Evolutionary conservation across 1,140 invertebrate genomes (phyloP), one percentile per base, ranked within the genome.

Genomic region (Nixonia krombeini): DNA sequence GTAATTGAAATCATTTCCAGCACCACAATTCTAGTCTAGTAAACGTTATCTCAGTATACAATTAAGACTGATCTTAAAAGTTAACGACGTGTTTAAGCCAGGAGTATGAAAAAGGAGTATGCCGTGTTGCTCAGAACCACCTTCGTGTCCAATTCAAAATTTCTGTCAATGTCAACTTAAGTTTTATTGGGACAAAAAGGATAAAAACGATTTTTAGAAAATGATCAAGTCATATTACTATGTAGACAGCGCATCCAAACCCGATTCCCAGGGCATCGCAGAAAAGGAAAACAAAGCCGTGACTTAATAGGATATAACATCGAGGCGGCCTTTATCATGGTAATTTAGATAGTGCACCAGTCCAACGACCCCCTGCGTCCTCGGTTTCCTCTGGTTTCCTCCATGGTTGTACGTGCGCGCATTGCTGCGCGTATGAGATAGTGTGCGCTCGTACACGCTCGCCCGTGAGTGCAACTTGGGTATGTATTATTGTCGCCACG

Each of bases 291-390:
- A 78, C 63, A 80, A 83, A 82, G 79, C 72, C 74, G 61, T 79
- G 77, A 78, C 73, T 76, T 82, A 81, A 79, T 81, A 74, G 72
- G 77, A 80, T 73, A 79, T 80, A 81, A 82, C 74, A 81, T 82
- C 80, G 76, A 80, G 76, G 70, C 69, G 63, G 70, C 46, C 68
- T 80, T 83, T 83, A 74, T 83, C 73, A 82, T 83, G 81, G 58
- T 82, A 82, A 83, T 81, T 73, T 56, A 70, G 61, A 70, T 79
- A 75, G 73, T 67, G 70, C 79, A 74, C 73, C 75, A 70, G 78
- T 81, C 76, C 76, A 80, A 76, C 79, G 77, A 81, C 79, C 79
- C 77, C 75, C 76, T 70, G 72, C 61, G 63, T 52, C 61, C 64
- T 55, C 65, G 38, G 26, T 33, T 17, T 18, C 40, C 26, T 31